phyloP scores from a whole-genome alignment of 2,113 vertebrate species.

The Pterocles burchelli region DNA sequence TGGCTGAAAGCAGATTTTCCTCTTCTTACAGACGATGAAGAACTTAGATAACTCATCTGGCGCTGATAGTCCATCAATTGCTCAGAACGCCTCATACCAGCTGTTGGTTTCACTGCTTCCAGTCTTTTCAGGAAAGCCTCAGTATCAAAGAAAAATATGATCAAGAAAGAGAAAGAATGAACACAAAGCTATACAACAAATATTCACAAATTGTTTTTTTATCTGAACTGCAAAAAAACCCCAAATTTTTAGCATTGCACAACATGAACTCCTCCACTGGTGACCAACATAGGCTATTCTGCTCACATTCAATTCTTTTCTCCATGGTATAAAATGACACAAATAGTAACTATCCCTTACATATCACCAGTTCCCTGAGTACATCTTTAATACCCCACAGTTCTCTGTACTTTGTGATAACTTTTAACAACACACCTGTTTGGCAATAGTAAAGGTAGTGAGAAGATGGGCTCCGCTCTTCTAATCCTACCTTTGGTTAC shows the following conservation, averaged over 20 bases:
- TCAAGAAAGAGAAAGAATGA: not conserved
- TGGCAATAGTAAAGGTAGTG: not conserved
- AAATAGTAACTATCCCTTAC: not conserved
- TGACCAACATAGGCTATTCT: not conserved
- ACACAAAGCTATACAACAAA: not conserved
- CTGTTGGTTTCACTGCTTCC: slow-evolving; percentile 88
- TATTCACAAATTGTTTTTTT: not conserved
- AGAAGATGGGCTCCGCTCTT: not conserved
- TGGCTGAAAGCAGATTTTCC: slow-evolving; percentile 72
- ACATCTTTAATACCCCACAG: not conserved
- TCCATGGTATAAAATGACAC: not conserved
- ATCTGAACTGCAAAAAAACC: not conserved
- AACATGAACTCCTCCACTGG: not conserved
- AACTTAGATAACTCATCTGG: slow-evolving; percentile 76
- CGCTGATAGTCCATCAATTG: slow-evolving; percentile 90
- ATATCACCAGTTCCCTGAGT: not conserved
- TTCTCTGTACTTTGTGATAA: not conserved
- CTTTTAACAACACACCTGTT: not conserved
- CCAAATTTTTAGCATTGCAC: not conserved
- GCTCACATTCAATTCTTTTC: not conserved
- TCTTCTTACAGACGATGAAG: slow-evolving; percentile 55
- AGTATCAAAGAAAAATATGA: slow-evolving; percentile 2
- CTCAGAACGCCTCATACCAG: slow-evolving; percentile 85
- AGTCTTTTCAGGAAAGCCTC: slow-evolving; percentile 91
- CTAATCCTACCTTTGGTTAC: not conserved